Evolutionary conservation across 2,888 invertebrate genomes (phyloP).

Genomic region (Drosophila hamatofila): DNA sequence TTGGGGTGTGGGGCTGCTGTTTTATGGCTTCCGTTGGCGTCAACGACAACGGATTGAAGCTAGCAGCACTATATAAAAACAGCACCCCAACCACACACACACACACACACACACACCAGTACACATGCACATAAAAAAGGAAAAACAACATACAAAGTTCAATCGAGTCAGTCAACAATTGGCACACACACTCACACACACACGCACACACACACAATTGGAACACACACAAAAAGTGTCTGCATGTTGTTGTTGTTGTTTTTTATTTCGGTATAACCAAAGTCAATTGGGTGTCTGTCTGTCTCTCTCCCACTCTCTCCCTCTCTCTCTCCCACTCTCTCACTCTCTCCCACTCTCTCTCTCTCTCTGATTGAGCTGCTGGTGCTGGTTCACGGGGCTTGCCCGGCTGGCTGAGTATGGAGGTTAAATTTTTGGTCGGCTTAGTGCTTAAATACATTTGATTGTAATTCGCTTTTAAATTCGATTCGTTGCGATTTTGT

Average conservation of each 20-base stretch:
- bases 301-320: slow-evolving; percentile 17
- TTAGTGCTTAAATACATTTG: slow-evolving; percentile 79
- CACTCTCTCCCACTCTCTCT: slow-evolving; percentile 15
- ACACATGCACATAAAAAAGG: slow-evolving; percentile 17
- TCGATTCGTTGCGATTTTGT: slow-evolving; percentile 71
- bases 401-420: slow-evolving; percentile 16
- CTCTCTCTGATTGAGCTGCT: slow-evolving; percentile 33
- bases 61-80: slow-evolving; percentile 59
- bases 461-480: slow-evolving; percentile 81
- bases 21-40: slow-evolving; percentile 70
- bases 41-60: slow-evolving; percentile 63
- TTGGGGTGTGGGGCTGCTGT: slow-evolving; percentile 19
- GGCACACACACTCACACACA: slow-evolving; percentile 47
- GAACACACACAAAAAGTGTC: slow-evolving; percentile 30
- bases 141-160: slow-evolving; percentile 62
- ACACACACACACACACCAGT: slow-evolving; percentile 14
- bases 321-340: slow-evolving; percentile 9
- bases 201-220: slow-evolving; percentile 39
- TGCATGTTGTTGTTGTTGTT: slow-evolving; percentile 20
- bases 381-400: too few relatives aligned
- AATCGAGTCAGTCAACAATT: slow-evolving; percentile 79
- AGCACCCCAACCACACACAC: slow-evolving; percentile 24
- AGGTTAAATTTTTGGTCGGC: slow-evolving; percentile 70
- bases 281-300: slow-evolving; percentile 67
- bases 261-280: slow-evolving; percentile 43